Conservation (phyloP, 2,888 invertebrate species). For the Ceraclea dissimilis region DNA sequence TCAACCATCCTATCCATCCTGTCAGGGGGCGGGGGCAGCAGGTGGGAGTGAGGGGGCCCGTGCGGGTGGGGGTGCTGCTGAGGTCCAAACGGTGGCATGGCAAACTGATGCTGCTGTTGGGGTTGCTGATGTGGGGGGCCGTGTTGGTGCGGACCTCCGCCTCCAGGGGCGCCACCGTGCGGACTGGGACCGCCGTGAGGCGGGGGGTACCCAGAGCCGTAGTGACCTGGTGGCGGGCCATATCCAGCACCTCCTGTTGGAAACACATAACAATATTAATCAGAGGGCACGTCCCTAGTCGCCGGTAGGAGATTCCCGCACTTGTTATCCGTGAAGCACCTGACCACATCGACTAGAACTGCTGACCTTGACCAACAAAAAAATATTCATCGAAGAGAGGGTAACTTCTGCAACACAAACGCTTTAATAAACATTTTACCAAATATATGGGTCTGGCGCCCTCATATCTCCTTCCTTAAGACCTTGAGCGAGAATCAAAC, state of each 20-base stretch:
- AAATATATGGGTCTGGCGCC: too few relatives aligned
- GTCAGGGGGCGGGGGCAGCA: slow-evolving; percentile 50
- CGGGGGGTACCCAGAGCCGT: slow-evolving; percentile 42
- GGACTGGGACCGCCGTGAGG: slow-evolving; percentile 15
- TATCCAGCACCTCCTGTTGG: slow-evolving; percentile 51
- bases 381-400: too few relatives aligned
- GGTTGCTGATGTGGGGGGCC: slow-evolving; percentile 28
- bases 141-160: slow-evolving; percentile 46
- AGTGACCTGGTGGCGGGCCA: slow-evolving; percentile 54
- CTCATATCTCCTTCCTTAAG: too few relatives aligned
- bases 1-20: slow-evolving; percentile 32
- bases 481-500: too few relatives aligned
- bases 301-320: too few relatives aligned
- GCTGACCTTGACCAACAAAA: too few relatives aligned
- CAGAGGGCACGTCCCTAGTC: too few relatives aligned
- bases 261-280: background rate
- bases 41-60: slow-evolving; percentile 53
- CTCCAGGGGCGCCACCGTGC: slow-evolving; percentile 53
- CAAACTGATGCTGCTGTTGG: slow-evolving; percentile 14
- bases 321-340: too few relatives aligned
- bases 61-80: slow-evolving; percentile 58
- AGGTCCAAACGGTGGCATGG: slow-evolving; percentile 32
- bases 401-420: too few relatives aligned
- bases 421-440: too few relatives aligned
- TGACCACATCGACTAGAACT: too few relatives aligned